Conservation (phyloP, 2,888 invertebrate species). For the Chouioia cunea region DNA sequence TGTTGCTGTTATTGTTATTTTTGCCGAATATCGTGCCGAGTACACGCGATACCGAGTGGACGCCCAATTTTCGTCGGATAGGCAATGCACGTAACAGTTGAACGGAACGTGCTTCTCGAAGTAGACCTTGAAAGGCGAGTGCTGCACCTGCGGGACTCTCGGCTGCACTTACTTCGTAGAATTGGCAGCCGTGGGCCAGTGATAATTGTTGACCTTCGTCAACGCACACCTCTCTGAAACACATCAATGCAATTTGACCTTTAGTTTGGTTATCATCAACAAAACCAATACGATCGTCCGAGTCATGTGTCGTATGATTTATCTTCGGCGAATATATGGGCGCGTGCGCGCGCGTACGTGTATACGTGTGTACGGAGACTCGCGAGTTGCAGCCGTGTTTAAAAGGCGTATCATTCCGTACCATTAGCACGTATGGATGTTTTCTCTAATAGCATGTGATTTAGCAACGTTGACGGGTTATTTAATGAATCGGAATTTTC, state of each 20-base stretch:
- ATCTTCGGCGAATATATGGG: too few relatives aligned
- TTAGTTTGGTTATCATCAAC: too few relatives aligned
- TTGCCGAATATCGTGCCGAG: constrained; percentile 85
- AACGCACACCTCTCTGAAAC: constrained; percentile 79
- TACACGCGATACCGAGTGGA: constrained; percentile 83
- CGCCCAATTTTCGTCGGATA: constrained; percentile 80
- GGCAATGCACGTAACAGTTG: constrained; percentile 78
- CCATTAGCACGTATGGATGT: too few relatives aligned
- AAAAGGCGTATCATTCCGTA: too few relatives aligned
- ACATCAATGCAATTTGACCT: constrained; percentile 33
- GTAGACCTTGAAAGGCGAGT: constrained; percentile 81
- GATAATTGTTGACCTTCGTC: constrained; percentile 86
- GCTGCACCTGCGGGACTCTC: constrained; percentile 86
- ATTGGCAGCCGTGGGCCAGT: constrained; percentile 83
- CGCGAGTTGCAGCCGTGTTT: too few relatives aligned
- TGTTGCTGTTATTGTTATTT: constrained; percentile 64
- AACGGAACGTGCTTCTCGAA: constrained; percentile 82
- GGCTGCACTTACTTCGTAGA: constrained; percentile 88
- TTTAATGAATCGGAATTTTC: too few relatives aligned
- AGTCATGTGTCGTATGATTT: too few relatives aligned
- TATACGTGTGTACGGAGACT: neutral
- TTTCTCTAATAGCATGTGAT: too few relatives aligned
- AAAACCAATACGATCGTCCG: too few relatives aligned
- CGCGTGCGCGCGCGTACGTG: constrained; percentile 18
- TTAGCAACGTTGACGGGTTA: too few relatives aligned